phyloP scores from a whole-genome alignment of 2,113 vertebrate species.

The Oncorhynchus keta region DNA sequence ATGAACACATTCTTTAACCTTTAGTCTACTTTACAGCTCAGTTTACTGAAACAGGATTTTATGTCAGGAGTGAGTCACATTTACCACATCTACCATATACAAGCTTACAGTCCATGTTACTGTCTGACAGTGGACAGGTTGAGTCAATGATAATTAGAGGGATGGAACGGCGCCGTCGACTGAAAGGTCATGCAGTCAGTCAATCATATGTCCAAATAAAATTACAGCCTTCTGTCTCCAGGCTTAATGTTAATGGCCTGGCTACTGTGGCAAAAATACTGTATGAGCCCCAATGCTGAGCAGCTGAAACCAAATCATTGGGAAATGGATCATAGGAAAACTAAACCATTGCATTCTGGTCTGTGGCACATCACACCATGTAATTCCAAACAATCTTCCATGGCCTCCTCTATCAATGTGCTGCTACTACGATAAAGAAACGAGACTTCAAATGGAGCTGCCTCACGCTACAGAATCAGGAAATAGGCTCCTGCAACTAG shows the following conservation, averaged over 20 bases:
- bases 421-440: too few species aligned
- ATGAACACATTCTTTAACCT: background rate
- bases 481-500: too few species aligned
- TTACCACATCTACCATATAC: conserved; percentile 15
- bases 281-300: background rate
- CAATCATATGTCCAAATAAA: conserved; percentile 21
- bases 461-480: background rate
- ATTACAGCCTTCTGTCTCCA: conserved; percentile 41
- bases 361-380: too few species aligned
- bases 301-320: background rate
- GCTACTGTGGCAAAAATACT: background rate
- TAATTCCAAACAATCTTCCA: too few species aligned
- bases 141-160: too few species aligned
- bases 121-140: background rate
- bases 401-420: too few species aligned
- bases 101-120: background rate
- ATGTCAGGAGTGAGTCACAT: background rate
- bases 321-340: too few species aligned
- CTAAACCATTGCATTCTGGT: too few species aligned
- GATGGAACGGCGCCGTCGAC: background rate
- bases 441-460: background rate
- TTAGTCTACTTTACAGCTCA: too few species aligned
- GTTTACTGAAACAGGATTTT: background rate
- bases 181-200: conserved; percentile 18
- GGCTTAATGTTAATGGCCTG: background rate